Evolutionary conservation across 2,888 invertebrate genomes (phyloP), one percentile per base, ranked within the genome.

Genomic region (Spatulosminthurus flaviceps): DNA sequence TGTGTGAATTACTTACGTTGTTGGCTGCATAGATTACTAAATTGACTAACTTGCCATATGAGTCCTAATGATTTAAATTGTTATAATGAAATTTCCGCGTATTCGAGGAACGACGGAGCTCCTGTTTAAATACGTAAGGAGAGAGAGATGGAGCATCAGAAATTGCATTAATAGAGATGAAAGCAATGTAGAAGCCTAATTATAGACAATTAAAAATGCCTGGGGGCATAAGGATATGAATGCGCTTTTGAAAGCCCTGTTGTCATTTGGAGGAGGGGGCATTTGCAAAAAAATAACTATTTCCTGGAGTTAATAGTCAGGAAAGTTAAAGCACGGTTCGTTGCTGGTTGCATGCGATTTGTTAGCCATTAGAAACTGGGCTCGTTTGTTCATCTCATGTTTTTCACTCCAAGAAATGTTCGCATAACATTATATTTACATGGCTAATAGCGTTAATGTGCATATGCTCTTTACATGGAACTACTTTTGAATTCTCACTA

Each of bases 221-320:
- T 43, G 16, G 29, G 64, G 76, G 76, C 76, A 76, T 43, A 66
- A 69, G 75, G 41, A 42, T 76, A 66, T 51, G 43, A 43, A 67
- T 67, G 69, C 51, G 73, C 64, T 64, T 73, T 29, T 60, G n/a
- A 60, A 73, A 24, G 61, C 64, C n/a, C 5, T 64, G 24, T 4
- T 19, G 64, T 60, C 7, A 28, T 43, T 19, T 73, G 60, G 28
- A 42, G 60, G 51, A 28, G 66, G 26, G 21, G 74, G 66, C 11
- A 75, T n/a, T n/a, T 67, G 42, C 24, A 28, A 43, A 64, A 75
- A 76, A 76, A 76, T 67, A 26, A 75, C 64, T 76, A 74, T 74
- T 76, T 76, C 76, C 76, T 67, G n/a, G 66, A 67, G 26, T 76
- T 67, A 76, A 76, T 67, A 41, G 66, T 66, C 66, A 69, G 61